Percentiles rank a stretch among this genome's conserved stretches.
Evolutionary conservation across 1,140 invertebrate genomes (phyloP).

Genomic region (Drosophila sp.): DNA sequence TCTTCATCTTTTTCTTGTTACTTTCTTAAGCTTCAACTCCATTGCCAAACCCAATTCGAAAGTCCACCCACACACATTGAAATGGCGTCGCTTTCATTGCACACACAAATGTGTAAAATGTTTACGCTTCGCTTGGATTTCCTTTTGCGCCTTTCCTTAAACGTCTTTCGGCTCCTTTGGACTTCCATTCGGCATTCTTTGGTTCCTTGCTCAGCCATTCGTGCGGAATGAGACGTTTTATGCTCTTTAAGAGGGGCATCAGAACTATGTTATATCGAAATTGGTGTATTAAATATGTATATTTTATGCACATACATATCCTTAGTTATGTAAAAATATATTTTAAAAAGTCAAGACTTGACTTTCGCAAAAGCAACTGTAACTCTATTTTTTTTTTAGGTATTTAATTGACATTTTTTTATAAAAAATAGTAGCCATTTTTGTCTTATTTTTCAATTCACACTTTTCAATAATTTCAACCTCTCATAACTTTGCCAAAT

Average conservation of each 20-base stretch:
- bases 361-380: no score
- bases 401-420: no score
- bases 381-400: no score
- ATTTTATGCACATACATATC: no score
- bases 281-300: background rate
- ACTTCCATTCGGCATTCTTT: conserved; percentile 24
- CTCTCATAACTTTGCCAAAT: no score
- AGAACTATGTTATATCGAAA: background rate
- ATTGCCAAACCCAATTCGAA: background rate
- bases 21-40: conserved; percentile 16
- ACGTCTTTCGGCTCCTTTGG: conserved; percentile 31
- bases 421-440: no score
- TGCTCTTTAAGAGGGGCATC: conserved; percentile 38
- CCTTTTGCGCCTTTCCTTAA: conserved; percentile 43
- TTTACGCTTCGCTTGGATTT: conserved; percentile 75
- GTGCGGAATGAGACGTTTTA: conserved; percentile 77
- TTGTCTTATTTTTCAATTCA: no score
- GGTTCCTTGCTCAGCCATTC: conserved; percentile 43
- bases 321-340: no score
- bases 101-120: conserved; percentile 81
- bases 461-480: no score
- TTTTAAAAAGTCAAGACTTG: no score
- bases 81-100: conserved; percentile 77
- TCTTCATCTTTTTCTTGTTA: no score
- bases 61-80: conserved; percentile 41